Percentiles rank a stretch among this genome's conserved stretches.
phyloP scores from a whole-genome alignment of 2,888 invertebrate species.

The Drosophila niveifrons region DNA sequence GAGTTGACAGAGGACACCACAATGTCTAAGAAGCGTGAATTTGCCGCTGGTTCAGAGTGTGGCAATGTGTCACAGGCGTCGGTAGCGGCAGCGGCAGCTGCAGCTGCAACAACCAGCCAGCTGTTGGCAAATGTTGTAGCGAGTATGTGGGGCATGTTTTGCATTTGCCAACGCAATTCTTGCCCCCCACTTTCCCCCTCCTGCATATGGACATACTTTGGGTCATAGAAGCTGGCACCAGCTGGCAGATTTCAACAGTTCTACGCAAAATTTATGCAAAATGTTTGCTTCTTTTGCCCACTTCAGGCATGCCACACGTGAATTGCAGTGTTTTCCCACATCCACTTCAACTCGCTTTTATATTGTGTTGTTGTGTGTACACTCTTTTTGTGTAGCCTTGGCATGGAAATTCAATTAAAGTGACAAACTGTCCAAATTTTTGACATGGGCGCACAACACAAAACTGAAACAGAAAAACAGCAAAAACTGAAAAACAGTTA shows the following conservation, averaged over 20 bases:
- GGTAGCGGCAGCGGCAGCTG: constrained; percentile 21
- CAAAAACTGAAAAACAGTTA: constrained; percentile 15
- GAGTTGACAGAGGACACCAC: constrained; percentile 11
- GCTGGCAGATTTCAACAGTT: constrained; percentile 68
- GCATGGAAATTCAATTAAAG: constrained; percentile 81
- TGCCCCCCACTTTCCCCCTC: constrained; percentile 3
- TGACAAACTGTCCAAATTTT: constrained; percentile 81
- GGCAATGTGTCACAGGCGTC: constrained; percentile 62
- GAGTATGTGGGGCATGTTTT: constrained; percentile 66
- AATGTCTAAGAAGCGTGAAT: constrained; percentile 73
- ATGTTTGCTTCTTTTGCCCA: constrained; percentile 25
- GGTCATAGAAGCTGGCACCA: constrained; percentile 1
- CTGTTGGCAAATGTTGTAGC: constrained; percentile 37
- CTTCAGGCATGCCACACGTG: constrained; percentile 30
- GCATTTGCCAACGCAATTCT: constrained; percentile 56
- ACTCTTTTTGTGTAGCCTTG: constrained; percentile 45
- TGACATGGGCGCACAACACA: constrained; percentile 68
- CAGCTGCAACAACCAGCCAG: constrained; percentile 21
- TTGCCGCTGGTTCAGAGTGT: constrained; percentile 49
- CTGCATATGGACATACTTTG: constrained; percentile 29
- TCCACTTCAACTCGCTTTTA: constrained; percentile 4
- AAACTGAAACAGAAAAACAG: constrained; percentile 19
- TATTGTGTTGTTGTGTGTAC: constrained; percentile 43
- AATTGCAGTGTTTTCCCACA: constrained; percentile 47
- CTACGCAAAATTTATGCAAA: constrained; percentile 69